Conservation (phyloP, 2,888 invertebrate species). For the Pediacus dermestoides region DNA sequence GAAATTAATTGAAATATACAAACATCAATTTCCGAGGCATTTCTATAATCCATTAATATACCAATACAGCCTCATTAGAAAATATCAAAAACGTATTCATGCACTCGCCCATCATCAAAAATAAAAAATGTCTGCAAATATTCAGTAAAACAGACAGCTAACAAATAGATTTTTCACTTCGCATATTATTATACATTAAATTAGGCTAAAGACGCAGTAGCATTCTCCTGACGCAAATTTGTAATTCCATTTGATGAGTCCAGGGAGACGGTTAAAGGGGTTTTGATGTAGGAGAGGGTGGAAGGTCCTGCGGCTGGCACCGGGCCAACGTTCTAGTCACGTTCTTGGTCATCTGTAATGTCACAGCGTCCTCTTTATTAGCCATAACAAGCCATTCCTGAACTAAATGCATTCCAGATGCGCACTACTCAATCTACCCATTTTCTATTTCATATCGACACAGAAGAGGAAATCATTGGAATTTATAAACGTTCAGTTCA, state of each 20-base stretch:
- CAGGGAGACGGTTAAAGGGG: constrained; percentile 1
- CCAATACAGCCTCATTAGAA: too few species aligned
- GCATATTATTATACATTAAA: too few species aligned
- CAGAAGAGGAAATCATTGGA: constrained; percentile 28
- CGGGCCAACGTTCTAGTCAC: constrained; percentile 30
- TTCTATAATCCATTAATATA: too few species aligned
- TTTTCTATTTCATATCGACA: constrained; percentile 31
- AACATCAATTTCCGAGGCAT: too few species aligned
- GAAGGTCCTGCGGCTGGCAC: constrained; percentile 2
- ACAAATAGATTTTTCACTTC: constrained; percentile 4
- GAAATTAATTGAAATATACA: too few species aligned
- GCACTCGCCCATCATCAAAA: too few species aligned
- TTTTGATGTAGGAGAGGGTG: not conserved
- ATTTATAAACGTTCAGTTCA: constrained; percentile 29
- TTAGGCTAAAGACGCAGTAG: not conserved
- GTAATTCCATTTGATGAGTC: not conserved
- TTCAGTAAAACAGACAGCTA: too few species aligned
- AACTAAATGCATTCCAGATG: constrained; percentile 41
- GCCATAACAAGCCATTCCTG: constrained; percentile 41
- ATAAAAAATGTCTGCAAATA: too few species aligned
- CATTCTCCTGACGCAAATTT: constrained; percentile 2
- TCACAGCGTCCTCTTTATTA: constrained; percentile 42
- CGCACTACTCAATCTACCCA: constrained; percentile 21
- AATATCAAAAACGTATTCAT: too few species aligned
- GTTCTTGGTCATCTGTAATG: constrained; percentile 41